A percentile compares a stretch with the other conserved stretches of the same genome.
phyloP scores from a whole-genome alignment of 2,888 invertebrate species.

The Pollenia labialis region DNA sequence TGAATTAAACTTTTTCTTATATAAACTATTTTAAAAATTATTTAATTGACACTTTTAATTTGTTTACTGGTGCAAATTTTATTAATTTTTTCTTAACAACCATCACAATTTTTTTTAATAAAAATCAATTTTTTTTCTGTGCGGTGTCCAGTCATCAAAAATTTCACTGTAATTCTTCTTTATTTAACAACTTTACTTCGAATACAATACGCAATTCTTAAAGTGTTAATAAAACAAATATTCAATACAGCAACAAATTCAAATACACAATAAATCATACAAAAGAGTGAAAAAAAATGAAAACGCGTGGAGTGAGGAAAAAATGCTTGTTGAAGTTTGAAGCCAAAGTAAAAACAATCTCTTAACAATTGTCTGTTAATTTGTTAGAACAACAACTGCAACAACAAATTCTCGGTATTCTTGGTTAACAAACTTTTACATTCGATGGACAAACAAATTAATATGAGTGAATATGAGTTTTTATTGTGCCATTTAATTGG shows the following conservation, averaged over 20 bases:
- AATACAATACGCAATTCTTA: constrained; percentile 10
- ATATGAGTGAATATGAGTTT: not conserved
- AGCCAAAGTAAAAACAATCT: not conserved
- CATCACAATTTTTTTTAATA: too few relatives aligned
- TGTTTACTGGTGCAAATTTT: too few relatives aligned
- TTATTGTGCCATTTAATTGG: constrained; percentile 26
- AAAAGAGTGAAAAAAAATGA: not conserved
- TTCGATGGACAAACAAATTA: not conserved
- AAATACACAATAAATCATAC: not conserved
- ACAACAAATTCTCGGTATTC: constrained; percentile 29
- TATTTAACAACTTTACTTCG: too few relatives aligned
- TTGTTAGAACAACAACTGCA: constrained; percentile 35
- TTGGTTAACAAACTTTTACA: constrained; percentile 1
- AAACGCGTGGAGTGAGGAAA: not conserved
- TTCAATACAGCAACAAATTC: constrained; percentile 6
- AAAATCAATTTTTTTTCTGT: too few relatives aligned
- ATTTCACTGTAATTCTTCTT: too few relatives aligned
- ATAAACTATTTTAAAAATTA: too few relatives aligned
- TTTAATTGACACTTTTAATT: too few relatives aligned
- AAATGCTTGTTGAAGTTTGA: not conserved
- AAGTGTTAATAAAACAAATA: constrained; percentile 50
- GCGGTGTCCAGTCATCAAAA: too few relatives aligned
- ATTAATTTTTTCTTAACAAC: too few relatives aligned
- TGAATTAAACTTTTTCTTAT: too few relatives aligned
- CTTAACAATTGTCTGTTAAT: constrained; percentile 58